phyloP scores from a whole-genome alignment of 2,113 vertebrate genomes.

The Brevimyrus niger region DNA sequence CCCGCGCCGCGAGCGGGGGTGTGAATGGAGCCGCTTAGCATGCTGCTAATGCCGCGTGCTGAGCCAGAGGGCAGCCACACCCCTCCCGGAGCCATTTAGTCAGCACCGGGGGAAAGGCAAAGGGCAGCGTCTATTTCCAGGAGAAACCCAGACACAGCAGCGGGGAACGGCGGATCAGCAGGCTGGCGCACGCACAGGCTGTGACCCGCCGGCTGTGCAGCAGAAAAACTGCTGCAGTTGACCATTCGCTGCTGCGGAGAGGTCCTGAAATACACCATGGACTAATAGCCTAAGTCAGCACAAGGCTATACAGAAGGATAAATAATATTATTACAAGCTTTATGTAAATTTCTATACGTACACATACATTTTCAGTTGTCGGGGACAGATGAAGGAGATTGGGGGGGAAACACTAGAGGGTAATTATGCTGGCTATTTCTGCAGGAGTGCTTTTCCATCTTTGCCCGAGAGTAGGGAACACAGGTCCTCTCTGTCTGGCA shows the following conservation, averaged over 20 bases:
- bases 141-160: background rate
- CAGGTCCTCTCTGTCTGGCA: constrained; percentile 49
- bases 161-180: background rate
- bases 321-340: background rate
- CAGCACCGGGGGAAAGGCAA: background rate
- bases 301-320: background rate
- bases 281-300: constrained; percentile 30
- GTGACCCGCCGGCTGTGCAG: background rate
- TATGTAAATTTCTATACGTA: background rate
- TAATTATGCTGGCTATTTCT: constrained; percentile 58
- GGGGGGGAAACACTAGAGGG: constrained; percentile 40
- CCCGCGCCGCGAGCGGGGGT: background rate
- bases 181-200: background rate
- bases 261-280: constrained; percentile 23
- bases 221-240: background rate
- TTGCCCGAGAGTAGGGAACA: constrained; percentile 41
- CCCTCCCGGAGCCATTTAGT: background rate
- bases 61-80: background rate
- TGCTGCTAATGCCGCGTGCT: background rate
- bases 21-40: constrained; percentile 6
- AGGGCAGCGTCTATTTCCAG: background rate
- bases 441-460: constrained; percentile 51
- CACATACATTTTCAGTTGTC: constrained; percentile 23
- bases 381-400: constrained; percentile 29
- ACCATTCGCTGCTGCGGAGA: background rate